Base-by-base conservation (phyloP, 2,888 invertebrate genomes). In the Bellardia bayeri region DNA sequence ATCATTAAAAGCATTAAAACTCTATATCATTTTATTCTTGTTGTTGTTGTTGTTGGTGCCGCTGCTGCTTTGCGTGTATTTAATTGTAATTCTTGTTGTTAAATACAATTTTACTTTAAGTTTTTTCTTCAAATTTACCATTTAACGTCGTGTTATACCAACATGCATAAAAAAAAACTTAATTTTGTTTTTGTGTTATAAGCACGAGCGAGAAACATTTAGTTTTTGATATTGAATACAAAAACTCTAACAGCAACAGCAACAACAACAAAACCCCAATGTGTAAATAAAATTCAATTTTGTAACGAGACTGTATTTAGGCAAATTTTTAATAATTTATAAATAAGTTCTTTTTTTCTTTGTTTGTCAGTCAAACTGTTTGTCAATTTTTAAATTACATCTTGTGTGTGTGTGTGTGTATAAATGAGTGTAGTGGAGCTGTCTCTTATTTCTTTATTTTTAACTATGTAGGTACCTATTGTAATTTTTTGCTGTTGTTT, bases 231-330 rank as follows among this genome's bases (percentile, higher is more conserved):
- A 51, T 51, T 16, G n/a, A 30, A n/a, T 14, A 45, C 14, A 51
- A 61, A 51, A 58, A 56, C 16, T 51, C 30, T 13, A 16, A 8
- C 23, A 14, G 33, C 51, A 16, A 8, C 23, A 14, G 33, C 51
- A 16, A 16, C 23, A 13, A 42, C 6, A 42, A 42, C 42, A 42
- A 42, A 45, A 45, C 45, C 11, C 13, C 45, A 3, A 45, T 9
- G 13, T 45, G 9, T 61, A 54, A 78, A 23, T 69, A 42, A 56
- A 72, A 66, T 79, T 72, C 14, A 51, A 33, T 82, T 81, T 80
- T 87, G 90, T 92, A 92, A 92, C 92, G 88, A 92, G 92, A 90
- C 91, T 92, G 92, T 92, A 92, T 92, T 92, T 92, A 92, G 92
- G 90, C 90, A 89, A 90, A 74, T 66, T 84, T 71, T 76, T 63